These are phyloP conservation scores for Himalopsyche japonica DNA, from an alignment of 2,888 invertebrate species.

Conservation along the genomic window DNA sequence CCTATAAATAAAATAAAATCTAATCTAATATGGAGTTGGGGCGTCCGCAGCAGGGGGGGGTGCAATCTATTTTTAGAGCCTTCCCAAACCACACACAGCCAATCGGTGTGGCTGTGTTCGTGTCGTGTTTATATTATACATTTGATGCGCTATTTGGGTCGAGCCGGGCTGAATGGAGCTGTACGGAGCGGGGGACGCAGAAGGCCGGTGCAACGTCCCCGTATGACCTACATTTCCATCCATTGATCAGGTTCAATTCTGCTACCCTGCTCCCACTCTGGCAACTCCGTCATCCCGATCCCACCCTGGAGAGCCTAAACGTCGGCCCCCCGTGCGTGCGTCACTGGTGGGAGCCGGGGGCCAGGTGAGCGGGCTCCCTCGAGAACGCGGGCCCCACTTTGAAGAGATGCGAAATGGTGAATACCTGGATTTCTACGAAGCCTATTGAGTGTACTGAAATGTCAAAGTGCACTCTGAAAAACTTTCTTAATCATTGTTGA, in stretches of 20 bases:
- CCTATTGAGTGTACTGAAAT: not conserved
- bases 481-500: not conserved
- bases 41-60: not conserved
- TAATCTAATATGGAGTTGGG: not conserved
- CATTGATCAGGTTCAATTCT: constrained; percentile 21
- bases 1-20: not conserved
- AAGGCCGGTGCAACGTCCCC: constrained; percentile 29
- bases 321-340: not conserved
- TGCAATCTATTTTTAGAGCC: not conserved
- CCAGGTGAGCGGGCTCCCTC: not conserved
- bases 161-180: not conserved
- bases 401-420: not conserved
- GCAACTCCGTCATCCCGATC: not conserved
- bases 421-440: not conserved
- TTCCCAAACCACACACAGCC: not conserved
- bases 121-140: not conserved
- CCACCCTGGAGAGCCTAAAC: not conserved
- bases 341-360: not conserved
- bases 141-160: not conserved
- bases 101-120: not conserved
- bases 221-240: constrained; percentile 26
- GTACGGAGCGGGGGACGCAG: not conserved
- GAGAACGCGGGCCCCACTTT: not conserved
- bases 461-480: not conserved
- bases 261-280: not conserved